phyloP scores from a whole-genome alignment of 2,113 vertebrate genomes.

The Prolemur simus region DNA sequence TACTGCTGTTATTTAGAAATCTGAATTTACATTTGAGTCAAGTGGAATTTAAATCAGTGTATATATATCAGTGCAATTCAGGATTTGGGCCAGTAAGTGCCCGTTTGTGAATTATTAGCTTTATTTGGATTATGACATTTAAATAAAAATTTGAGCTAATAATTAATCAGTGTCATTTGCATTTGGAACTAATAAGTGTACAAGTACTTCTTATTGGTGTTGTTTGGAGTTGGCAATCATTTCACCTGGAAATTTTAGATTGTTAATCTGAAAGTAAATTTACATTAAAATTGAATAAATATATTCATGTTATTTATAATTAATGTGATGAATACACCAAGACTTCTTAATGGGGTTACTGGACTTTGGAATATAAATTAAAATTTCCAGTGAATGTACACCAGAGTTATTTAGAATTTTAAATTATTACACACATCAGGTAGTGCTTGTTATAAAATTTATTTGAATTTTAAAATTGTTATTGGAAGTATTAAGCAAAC shows the following conservation, averaged over 20 bases:
- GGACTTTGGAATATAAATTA: not conserved
- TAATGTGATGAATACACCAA: not conserved
- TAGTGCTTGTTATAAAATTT: not conserved
- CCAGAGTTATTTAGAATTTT: not conserved
- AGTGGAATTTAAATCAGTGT: not conserved
- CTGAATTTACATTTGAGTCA: not conserved
- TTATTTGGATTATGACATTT: not conserved
- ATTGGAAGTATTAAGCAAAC: not conserved
- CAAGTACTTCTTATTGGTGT: not conserved
- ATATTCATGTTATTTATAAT: not conserved
- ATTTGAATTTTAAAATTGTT: not conserved
- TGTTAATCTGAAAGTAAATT: not conserved
- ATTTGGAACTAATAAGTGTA: not conserved
- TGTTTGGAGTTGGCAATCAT: not conserved
- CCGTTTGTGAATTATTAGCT: not conserved
- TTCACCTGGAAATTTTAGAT: not conserved
- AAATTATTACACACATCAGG: fast-evolving
- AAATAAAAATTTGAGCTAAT: not conserved
- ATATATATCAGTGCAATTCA: not conserved
- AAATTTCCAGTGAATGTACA: not conserved
- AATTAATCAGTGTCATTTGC: not conserved
- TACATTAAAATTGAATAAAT: not conserved
- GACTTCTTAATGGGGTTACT: not conserved
- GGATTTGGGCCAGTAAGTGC: not conserved
- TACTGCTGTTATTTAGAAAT: not conserved